Percentiles rank a stretch among this genome's conserved stretches.
Evolutionary conservation across 2,888 invertebrate species (phyloP).

Genomic region (Vesta saturnalis): DNA sequence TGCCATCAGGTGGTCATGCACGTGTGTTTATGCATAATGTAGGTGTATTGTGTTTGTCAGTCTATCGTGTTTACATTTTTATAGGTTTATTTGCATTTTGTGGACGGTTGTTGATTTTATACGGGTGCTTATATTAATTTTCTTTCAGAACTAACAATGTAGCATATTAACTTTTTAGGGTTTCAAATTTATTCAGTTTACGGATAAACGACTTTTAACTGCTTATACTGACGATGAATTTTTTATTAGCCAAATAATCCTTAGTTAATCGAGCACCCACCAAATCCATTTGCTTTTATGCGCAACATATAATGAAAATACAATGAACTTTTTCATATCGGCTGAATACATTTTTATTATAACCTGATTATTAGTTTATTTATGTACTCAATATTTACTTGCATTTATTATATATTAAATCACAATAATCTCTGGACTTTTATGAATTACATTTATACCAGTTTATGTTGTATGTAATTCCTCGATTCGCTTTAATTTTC

Average conservation of each 20-base stretch:
- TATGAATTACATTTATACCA: no score
- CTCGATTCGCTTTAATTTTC: no score
- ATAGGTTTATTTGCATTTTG: conserved; percentile 17
- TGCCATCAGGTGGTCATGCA: conserved; percentile 26
- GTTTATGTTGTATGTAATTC: no score
- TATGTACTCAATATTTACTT: no score
- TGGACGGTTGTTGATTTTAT: conserved; percentile 17
- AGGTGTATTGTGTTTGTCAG: conserved; percentile 12
- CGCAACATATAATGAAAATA: no score
- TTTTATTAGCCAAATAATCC: neutral
- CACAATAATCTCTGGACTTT: no score
- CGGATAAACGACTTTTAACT: neutral
- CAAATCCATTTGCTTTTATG: no score
- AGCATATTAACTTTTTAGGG: neutral
- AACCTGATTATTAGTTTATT: no score
- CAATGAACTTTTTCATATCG: no score
- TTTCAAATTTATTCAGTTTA: neutral
- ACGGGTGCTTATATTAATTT: conserved; percentile 13
- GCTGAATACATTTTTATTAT: no score
- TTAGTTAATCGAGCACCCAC: neutral
- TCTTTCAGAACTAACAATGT: neutral
- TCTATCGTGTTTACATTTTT: conserved; percentile 20
- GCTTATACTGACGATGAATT: neutral
- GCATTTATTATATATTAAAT: no score
- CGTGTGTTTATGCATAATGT: conserved; percentile 23